Percentiles rank a stretch among this genome's conserved stretches.
phyloP scores from a whole-genome alignment of 2,888 invertebrate genomes.

The Cryptus armator region DNA sequence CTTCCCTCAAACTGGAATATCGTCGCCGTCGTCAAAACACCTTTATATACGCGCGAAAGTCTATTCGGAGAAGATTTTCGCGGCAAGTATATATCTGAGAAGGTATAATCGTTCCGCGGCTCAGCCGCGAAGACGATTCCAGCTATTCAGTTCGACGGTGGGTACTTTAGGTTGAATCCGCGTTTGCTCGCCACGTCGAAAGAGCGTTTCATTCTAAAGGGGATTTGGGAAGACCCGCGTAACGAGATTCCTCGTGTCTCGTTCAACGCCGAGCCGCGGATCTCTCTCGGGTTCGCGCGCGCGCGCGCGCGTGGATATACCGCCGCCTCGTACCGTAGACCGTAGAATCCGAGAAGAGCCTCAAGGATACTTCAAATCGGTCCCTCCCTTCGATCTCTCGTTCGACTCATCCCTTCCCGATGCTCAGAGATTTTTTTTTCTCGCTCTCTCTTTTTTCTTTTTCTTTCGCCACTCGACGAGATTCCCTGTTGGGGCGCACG shows the following conservation, averaged over 20 bases:
- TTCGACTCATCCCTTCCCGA: conserved; percentile 18
- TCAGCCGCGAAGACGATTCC: conserved; percentile 21
- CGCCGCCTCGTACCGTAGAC: conserved; percentile 39
- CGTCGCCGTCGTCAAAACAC: conserved; percentile 34
- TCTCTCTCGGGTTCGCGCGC: conserved; percentile 62
- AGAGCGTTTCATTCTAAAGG: conserved; percentile 61
- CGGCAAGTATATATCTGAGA: conserved; percentile 11
- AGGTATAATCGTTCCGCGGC: conserved; percentile 47
- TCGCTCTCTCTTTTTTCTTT: conserved; percentile 11
- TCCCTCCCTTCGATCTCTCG: conserved; percentile 64
- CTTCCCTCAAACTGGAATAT: conserved; percentile 55
- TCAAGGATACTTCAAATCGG: conserved; percentile 69
- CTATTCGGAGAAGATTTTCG: not conserved
- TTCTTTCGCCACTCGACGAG: conserved; percentile 40
- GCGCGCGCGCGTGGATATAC: conserved; percentile 33
- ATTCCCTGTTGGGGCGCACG: conserved; percentile 50
- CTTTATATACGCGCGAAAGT: conserved; percentile 14
- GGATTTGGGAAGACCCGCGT: conserved; percentile 71
- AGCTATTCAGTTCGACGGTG: conserved; percentile 45
- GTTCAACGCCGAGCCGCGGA: conserved; percentile 65
- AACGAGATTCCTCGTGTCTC: conserved; percentile 73
- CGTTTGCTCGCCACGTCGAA: conserved; percentile 31
- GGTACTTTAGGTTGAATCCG: conserved; percentile 49
- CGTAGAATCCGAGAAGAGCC: conserved; percentile 67
- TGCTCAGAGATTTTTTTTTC: conserved; percentile 17